Evolutionary conservation across 2,113 vertebrate genomes (phyloP).

Genomic region (Nycticebus coucang): DNA sequence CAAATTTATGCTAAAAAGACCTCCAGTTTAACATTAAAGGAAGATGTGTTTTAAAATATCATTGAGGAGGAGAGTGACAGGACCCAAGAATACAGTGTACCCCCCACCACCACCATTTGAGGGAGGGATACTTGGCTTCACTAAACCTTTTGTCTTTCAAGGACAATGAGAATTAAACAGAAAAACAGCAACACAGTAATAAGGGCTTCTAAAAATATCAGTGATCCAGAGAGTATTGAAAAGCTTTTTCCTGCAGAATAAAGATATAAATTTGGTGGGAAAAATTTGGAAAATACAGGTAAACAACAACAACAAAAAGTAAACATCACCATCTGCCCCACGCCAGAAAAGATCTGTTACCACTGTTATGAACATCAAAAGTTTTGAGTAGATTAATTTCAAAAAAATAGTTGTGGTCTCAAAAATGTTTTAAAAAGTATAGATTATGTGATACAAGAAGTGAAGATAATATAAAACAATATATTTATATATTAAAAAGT

Average conservation of each 20-base stretch:
- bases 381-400: neutral
- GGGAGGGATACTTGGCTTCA: neutral
- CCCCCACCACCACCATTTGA: neutral
- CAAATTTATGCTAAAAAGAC: neutral
- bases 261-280: neutral
- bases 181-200: neutral
- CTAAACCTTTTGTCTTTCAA: constrained; percentile 6
- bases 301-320: neutral
- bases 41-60: neutral
- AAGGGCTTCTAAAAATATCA: neutral
- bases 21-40: neutral
- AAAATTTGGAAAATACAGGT: constrained; percentile 7
- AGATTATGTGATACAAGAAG: neutral
- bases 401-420: neutral
- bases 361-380: neutral
- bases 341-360: neutral
- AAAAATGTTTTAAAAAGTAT: neutral
- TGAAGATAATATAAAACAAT: neutral
- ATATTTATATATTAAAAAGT: neutral
- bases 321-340: neutral
- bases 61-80: neutral
- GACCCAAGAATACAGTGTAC: neutral
- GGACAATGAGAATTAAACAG: neutral
- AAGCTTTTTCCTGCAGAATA: neutral
- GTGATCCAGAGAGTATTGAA: neutral